phyloP scores from a whole-genome alignment of 2,888 invertebrate species.

The Diaphora mendica region DNA sequence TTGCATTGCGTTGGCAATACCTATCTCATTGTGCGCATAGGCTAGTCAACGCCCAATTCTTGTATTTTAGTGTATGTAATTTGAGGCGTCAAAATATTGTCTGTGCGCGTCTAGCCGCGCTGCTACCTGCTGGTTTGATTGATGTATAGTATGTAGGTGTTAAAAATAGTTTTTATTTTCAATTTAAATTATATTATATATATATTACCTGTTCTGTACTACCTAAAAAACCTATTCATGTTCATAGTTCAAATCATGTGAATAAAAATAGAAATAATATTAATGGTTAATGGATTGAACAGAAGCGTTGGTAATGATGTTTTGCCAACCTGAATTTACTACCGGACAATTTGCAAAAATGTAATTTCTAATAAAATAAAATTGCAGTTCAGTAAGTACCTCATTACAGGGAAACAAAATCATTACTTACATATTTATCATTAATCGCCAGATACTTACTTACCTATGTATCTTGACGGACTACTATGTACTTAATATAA shows the following conservation, averaged over 20 bases:
- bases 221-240: too few relatives aligned
- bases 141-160: too few relatives aligned
- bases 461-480: too few relatives aligned
- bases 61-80: constrained; percentile 25
- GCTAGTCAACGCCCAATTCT: constrained; percentile 29
- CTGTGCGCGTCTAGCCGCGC: not conserved
- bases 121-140: not conserved
- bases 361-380: not conserved
- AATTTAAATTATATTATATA: too few relatives aligned
- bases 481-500: too few relatives aligned
- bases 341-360: not conserved
- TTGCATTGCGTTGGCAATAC: constrained; percentile 44
- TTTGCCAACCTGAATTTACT: not conserved
- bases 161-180: too few relatives aligned
- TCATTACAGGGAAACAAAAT: too few relatives aligned
- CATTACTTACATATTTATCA: not conserved
- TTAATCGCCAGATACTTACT: not conserved
- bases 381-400: too few relatives aligned
- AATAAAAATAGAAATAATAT: not conserved
- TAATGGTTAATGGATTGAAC: not conserved
- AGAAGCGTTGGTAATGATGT: not conserved
- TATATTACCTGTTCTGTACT: too few relatives aligned
- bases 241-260: not conserved
- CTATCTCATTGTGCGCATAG: constrained; percentile 38
- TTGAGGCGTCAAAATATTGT: constrained; percentile 6